Evolutionary conservation across 2,888 invertebrate genomes (phyloP), one percentile per base, ranked within the genome.

Genomic region (Hirtodrosophila confusa): DNA sequence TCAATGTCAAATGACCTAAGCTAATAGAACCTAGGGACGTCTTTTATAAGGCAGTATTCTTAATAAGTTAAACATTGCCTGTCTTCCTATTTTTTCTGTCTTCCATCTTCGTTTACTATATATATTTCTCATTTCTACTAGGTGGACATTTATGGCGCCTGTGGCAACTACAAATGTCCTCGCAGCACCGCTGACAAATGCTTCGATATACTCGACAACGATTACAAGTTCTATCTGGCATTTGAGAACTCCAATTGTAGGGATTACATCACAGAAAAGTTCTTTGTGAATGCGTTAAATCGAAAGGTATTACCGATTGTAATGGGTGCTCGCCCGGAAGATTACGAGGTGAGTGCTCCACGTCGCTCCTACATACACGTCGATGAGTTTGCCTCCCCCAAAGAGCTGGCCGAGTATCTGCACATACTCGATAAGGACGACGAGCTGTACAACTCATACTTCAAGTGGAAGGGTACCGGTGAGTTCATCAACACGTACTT

Each of bases 181-280:
- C 94, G 98, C 47, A 94, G 95, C 50, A 95, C 95, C 80, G 93
- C 94, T 11, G 95, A 96, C 86, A 94, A 95, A 89, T 99, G 98
- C 90, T 96, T 98, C 88, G 96, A 97, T 63, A 95, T 97, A 93
- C 93, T 98, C 57, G 96, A 97, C 90, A 95, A 93, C 67, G 97
- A 98, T 76, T 99, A 99, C 93, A 98, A 98, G 91, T 99, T 98
- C 92, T 99, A 99, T 91, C 93, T 99, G 79, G 97, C 98, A 0
- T 99, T 99, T 90, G 99, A 99, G 91, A 99, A 99, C 91, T 98
- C 98, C 31, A 98, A 98, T 89, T 99, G 99, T 91, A 94, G 95
- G 74, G 98, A 98, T 92, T 99, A 99, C 90, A 96, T 98, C 78
- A 98, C 98, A 0, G 99, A 99, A 91, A 99, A 99, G 91, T 97